Conservation (phyloP, 1,140 invertebrate species). For the Ptiloglossa arizonensis region DNA sequence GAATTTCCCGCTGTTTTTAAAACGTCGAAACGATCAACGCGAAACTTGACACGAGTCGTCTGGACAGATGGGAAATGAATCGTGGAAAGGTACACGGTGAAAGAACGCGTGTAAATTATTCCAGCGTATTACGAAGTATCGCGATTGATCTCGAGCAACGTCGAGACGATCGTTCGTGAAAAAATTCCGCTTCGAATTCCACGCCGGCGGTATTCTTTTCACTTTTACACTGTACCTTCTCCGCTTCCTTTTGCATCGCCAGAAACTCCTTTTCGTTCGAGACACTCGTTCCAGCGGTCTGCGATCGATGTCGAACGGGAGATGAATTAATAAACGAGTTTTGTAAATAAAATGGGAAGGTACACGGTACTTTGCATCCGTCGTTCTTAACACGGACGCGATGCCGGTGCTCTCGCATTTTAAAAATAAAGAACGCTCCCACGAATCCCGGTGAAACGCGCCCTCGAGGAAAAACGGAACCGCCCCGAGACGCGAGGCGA, state of each 20-base stretch:
- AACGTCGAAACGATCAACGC: no score
- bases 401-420: background rate
- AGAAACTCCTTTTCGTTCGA: conserved; percentile 60
- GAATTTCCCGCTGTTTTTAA: no score
- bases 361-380: background rate
- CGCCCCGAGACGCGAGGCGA: no score
- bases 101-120: no score
- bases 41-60: no score
- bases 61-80: no score
- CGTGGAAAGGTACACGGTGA: no score
- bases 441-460: background rate
- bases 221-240: conserved; percentile 65
- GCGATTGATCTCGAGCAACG: no score
- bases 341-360: background rate
- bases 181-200: no score
- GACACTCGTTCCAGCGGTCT: conserved; percentile 60
- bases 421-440: background rate
- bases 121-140: no score
- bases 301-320: conserved; percentile 8
- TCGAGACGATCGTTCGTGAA: no score
- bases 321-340: background rate
- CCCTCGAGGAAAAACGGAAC: no score
- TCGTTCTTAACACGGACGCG: background rate
- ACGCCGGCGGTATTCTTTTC: background rate
- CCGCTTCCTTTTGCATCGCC: conserved; percentile 62